A percentile compares a stretch with the other conserved stretches of the same genome.
Conservation (phyloP, 2,797 vertebrate genomes). For the Dermochelys coriacea region DNA sequence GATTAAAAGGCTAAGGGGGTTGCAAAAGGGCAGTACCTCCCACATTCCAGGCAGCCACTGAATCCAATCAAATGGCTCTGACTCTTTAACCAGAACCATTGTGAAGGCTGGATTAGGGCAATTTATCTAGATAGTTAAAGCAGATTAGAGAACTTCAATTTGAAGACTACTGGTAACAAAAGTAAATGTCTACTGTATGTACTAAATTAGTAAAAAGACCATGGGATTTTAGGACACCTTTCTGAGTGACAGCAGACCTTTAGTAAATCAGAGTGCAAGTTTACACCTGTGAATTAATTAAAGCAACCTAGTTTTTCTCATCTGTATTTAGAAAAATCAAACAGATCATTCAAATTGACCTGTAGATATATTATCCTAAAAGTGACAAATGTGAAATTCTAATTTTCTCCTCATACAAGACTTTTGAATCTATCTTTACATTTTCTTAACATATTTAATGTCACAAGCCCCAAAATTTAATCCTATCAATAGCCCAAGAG, state of each 20-base stretch:
- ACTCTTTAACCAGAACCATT: constrained; percentile 88
- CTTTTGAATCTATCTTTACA: constrained; percentile 35
- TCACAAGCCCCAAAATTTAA: background rate
- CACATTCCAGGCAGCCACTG: constrained; percentile 88
- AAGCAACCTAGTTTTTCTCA: constrained; percentile 21
- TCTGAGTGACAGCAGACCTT: constrained; percentile 35
- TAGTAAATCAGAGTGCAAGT: constrained; percentile 48
- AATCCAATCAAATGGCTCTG: constrained; percentile 88
- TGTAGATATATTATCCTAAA: too few species aligned
- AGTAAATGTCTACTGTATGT: constrained; percentile 86
- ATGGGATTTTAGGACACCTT: constrained; percentile 68
- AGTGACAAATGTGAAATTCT: too few species aligned
- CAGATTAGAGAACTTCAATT: constrained; percentile 88
- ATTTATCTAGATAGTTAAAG: constrained; percentile 89
- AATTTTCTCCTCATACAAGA: background rate
- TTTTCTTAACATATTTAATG: background rate
- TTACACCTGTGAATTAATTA: constrained; percentile 30
- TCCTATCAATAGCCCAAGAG: background rate
- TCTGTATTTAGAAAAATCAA: constrained; percentile 65
- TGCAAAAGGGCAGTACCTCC: constrained; percentile 87
- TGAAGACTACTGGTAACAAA: constrained; percentile 85
- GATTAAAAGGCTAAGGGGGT: constrained; percentile 90
- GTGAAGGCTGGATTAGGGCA: constrained; percentile 86
- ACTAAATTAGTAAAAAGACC: constrained; percentile 79
- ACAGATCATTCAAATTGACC: background rate